A percentile compares a stretch with the other conserved stretches of the same genome.
These are phyloP conservation scores for Progne subis DNA, from an alignment of 2,113 vertebrate genomes.

Conservation along the genomic window DNA sequence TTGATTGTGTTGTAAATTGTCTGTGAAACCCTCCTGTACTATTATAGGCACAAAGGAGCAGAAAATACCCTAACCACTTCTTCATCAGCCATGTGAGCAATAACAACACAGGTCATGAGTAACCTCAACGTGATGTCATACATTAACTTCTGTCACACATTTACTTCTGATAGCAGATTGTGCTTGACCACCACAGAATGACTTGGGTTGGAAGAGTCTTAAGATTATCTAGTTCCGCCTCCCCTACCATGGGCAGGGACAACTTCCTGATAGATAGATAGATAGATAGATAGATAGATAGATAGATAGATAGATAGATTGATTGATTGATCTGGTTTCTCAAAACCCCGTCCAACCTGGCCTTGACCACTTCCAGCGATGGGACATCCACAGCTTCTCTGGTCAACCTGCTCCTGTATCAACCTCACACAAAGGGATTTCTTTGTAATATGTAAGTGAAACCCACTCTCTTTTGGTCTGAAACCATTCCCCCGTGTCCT, in stretches of 20 bases:
- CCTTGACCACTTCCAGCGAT: background rate
- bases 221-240: background rate
- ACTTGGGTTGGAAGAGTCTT: background rate
- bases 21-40: background rate
- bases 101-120: background rate
- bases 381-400: background rate
- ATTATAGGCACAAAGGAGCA: background rate
- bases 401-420: background rate
- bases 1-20: background rate
- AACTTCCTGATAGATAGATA: background rate
- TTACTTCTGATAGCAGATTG: background rate
- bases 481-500: background rate
- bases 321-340: background rate
- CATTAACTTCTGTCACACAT: background rate
- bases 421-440: background rate
- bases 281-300: no score
- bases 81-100: background rate
- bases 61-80: background rate
- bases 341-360: background rate
- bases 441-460: background rate
- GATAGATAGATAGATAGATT: no score
- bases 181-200: background rate
- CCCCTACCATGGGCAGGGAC: no score
- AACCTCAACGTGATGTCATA: background rate
- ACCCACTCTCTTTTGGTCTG: background rate